Base-by-base conservation (phyloP, 1,140 invertebrate genomes). In the Cotesia typhae region DNA sequence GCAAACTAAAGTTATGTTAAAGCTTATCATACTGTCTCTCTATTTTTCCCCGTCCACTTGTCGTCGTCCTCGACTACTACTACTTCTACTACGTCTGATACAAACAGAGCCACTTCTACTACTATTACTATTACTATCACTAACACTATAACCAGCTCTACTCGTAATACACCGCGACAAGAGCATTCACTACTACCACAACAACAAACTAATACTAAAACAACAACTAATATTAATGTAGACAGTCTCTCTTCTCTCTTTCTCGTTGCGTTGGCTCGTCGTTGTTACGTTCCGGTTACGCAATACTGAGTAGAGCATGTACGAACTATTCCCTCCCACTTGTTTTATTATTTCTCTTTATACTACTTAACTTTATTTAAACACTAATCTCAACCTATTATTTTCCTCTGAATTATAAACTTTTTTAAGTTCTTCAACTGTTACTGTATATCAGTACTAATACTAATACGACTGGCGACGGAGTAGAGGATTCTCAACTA, bases 221-320 rank as follows among this genome's bases (percentile, higher is more conserved):
- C 41, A 47, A 47, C 41, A 47, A 47, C 5, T 47, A 47, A 47
- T 47, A 47, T 47, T 47, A 47, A 47, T 47, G 41, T 47, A 47
- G 41, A 47, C 41, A 9, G 57, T 17, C 14, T 37, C 12, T 63
- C 60, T 63, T 65, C 63, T 65, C 65, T 67, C 51, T 67, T 53
- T 53, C 65, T 67, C 65, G 65, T 67, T 71, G 60, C 69, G 69
- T 71, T 71, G 61, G 69, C 69, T 64, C 57, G 55, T 59, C 37
- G 68, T 47, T 47, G 41, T 70, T 71, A 71, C 69, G 60, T 71
- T 71, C 69, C 69, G 69, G 69, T 71, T 71, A 71, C 69, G 69
- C 69, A 71, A 71, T 71, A 51, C 61, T 47, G 41, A 47, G 41
- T 47, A 63, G 69, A 71, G 61, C 69, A 71, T 71, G 60, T 47